Conservation (phyloP, 2,888 invertebrate genomes). For the Melanostoma mellinum region DNA sequence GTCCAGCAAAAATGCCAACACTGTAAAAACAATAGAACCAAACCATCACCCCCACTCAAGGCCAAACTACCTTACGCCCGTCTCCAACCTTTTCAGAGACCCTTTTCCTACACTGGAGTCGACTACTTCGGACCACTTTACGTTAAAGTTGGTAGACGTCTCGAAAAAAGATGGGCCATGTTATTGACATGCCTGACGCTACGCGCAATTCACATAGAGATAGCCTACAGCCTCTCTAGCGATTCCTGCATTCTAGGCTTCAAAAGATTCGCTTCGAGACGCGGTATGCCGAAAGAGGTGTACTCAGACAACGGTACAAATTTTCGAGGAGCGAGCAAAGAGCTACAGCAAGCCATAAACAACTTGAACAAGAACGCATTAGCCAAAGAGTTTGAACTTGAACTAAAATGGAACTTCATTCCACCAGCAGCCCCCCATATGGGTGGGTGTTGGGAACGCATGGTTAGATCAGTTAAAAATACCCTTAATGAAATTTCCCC, state of each 20-base stretch:
- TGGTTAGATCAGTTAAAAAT: constrained; percentile 40
- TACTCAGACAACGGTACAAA: constrained; percentile 64
- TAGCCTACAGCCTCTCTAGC: constrained; percentile 31
- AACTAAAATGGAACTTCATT: constrained; percentile 20
- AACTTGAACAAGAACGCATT: neutral
- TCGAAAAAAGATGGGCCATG: constrained; percentile 35
- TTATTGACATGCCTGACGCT: constrained; percentile 60
- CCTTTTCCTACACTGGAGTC: constrained; percentile 4
- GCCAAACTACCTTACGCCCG: constrained; percentile 1
- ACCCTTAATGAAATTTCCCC: constrained; percentile 51
- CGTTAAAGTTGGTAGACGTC: neutral
- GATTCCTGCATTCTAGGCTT: constrained; percentile 57
- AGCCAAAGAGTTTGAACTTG: constrained; percentile 35
- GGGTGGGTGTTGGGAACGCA: constrained; percentile 58
- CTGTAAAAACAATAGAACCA: constrained; percentile 23
- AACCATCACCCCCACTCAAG: constrained; percentile 4
- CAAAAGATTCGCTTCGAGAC: constrained; percentile 46
- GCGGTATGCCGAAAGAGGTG: constrained; percentile 47
- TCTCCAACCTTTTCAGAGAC: constrained; percentile 1
- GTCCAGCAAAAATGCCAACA: constrained; percentile 11
- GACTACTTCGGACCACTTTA: constrained; percentile 12
- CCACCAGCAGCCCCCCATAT: constrained; percentile 62
- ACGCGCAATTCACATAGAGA: constrained; percentile 32
- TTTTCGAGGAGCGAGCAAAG: constrained; percentile 46
- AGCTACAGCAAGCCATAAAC: constrained; percentile 10